Evolutionary conservation across 30 jellyfish, hydroid and myxozoan species (phyloP), one percentile per base, ranked within the genome.

Genomic region (Hydra vulgaris): DNA sequence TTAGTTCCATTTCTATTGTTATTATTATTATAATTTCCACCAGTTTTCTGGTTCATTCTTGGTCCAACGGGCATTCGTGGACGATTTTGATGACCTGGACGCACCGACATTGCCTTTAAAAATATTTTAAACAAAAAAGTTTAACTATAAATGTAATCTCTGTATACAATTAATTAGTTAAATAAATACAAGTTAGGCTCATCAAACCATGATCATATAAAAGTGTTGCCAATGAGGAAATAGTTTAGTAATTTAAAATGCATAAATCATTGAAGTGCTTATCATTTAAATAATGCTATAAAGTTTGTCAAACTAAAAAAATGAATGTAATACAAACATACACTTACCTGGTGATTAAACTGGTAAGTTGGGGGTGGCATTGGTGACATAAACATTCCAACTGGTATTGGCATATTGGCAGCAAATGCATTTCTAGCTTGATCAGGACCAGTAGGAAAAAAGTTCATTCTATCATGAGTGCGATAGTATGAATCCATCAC

Each of bases 391-490:
- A 92, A 92, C 98, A 92, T 92, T 7, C 98, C 98, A 68, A 86
- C 96, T 22, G 98, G 98, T 7, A 92, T 87, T 12, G 98, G 98
- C 71, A 92, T 83, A 72, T 92, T 92, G 20, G 97, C 95, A 70
- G 97, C 95, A 81, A 92, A 92, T 16, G 95, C 93, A 76, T 92
- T 92, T 73, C 98, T 86, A 22, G 98, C 98, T 77, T 92, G 98
- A 74, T 92, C 98, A 18, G 98, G 98, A n/a, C 95, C 98, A 27
- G 98, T 88, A 17, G 98, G 98, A 55, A 92, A 92, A 83, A 92
- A 92, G 21, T 90, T 89, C 98, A 92, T 92, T 0, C 98, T 95
- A 78, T 92, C 98, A 72, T 92, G 98, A 21, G 98, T 92, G 22
- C 98, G 88, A 55, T 92, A 92, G 85, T 85, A 92, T 1, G 98